Percentiles rank a stretch among this genome's conserved stretches.
Evolutionary conservation across 2,888 invertebrate genomes (phyloP).

Genomic region (Lumbricus terrestris): DNA sequence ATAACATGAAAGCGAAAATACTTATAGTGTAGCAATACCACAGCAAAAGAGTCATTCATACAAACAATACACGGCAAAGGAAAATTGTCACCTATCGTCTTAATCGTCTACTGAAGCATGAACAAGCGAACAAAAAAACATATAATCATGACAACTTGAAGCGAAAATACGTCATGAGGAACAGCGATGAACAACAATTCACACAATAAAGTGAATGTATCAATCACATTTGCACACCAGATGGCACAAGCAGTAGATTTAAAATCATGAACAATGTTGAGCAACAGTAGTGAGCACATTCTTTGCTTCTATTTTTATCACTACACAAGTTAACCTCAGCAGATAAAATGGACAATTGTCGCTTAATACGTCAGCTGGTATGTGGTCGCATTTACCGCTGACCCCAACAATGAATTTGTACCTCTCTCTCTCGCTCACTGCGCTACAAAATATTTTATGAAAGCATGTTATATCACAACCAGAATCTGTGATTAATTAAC

Average conservation of each 20-base stretch:
- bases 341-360: too few relatives aligned
- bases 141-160: background rate
- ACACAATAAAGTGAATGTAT: background rate
- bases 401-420: too few relatives aligned
- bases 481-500: too few relatives aligned
- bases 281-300: background rate
- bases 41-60: background rate
- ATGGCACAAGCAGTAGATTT: background rate
- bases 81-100: background rate
- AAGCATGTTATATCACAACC: too few relatives aligned
- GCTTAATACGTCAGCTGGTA: too few relatives aligned
- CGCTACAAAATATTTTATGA: too few relatives aligned
- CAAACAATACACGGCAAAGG: background rate
- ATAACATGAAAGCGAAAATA: background rate
- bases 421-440: too few relatives aligned
- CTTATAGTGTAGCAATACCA: background rate
- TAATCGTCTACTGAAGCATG: background rate
- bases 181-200: background rate
- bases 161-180: background rate
- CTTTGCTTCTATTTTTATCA: background rate
- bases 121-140: background rate
- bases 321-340: background rate
- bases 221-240: background rate
- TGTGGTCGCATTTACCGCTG: too few relatives aligned
- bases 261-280: background rate